phyloP scores from a whole-genome alignment of 2,797 vertebrate genomes.

The Tangara arthus region DNA sequence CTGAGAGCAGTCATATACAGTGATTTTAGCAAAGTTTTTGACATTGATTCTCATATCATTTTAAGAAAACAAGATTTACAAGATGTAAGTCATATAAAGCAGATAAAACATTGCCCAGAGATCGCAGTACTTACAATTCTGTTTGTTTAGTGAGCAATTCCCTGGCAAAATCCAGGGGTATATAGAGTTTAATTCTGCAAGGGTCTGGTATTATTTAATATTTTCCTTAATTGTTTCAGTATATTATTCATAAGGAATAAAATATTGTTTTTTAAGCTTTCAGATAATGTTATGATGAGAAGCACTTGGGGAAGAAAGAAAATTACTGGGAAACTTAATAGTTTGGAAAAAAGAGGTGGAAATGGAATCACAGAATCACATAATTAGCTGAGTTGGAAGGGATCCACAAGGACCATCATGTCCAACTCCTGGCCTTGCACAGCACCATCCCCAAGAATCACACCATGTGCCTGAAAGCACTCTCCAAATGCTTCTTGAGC shows the following conservation, averaged over 20 bases:
- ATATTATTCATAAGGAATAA: not conserved
- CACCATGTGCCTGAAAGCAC: not conserved
- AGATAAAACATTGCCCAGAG: not conserved
- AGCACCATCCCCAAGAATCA: not conserved
- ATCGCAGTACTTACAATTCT: not conserved
- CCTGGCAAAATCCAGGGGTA: not conserved
- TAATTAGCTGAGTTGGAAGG: not conserved
- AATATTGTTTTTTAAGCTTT: not conserved
- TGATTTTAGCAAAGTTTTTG: not conserved
- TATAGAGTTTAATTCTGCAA: not conserved
- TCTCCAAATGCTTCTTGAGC: not conserved
- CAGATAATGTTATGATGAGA: not conserved
- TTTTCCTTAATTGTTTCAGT: not conserved
- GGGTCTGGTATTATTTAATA: not conserved
- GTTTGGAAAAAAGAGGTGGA: not conserved
- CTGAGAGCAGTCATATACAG: not conserved
- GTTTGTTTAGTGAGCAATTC: not conserved
- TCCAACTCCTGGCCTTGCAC: not conserved
- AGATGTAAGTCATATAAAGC: not conserved
- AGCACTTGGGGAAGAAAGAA: not conserved
- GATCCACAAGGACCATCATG: fast-evolving
- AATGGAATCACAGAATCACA: not conserved
- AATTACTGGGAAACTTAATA: not conserved
- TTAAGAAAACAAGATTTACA: not conserved
- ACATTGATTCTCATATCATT: not conserved